Conservation (phyloP, 2,888 invertebrate species). For the Acrocera orbiculus region DNA sequence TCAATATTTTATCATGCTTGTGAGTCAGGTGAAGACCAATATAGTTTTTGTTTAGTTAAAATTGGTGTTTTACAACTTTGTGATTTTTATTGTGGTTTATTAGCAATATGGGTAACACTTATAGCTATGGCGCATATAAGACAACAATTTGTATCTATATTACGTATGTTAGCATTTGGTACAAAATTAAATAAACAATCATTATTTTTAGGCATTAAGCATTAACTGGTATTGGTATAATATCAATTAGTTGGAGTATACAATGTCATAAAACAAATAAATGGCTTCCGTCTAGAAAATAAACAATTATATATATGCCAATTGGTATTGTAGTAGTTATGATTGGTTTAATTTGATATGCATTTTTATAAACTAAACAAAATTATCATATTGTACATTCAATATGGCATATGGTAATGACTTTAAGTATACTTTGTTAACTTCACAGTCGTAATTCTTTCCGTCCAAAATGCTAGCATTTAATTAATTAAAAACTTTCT, state of each 20-base stretch:
- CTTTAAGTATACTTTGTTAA: slow-evolving; percentile 59
- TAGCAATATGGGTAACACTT: slow-evolving; percentile 78
- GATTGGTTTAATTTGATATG: slow-evolving; percentile 61
- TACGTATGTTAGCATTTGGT: slow-evolving; percentile 61
- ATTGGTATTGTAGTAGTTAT: slow-evolving; percentile 51
- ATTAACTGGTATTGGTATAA: slow-evolving; percentile 44
- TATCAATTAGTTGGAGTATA: slow-evolving; percentile 54
- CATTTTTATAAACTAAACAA: slow-evolving; percentile 66
- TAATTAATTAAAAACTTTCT: too few species aligned
- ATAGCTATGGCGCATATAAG: slow-evolving; percentile 66
- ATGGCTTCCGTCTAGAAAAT: slow-evolving; percentile 44
- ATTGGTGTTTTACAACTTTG: slow-evolving; percentile 67
- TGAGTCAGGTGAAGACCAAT: slow-evolving; percentile 60
- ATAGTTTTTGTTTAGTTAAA: slow-evolving; percentile 59
- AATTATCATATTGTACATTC: slow-evolving; percentile 84
- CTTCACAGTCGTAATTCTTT: slow-evolving; percentile 51
- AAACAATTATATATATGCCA: slow-evolving; percentile 44
- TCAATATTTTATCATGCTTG: slow-evolving; percentile 87
- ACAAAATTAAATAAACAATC: slow-evolving; percentile 70
- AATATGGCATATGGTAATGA: slow-evolving; percentile 75
- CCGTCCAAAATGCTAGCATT: slow-evolving; percentile 30
- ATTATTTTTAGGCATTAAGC: slow-evolving; percentile 60
- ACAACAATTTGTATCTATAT: slow-evolving; percentile 38
- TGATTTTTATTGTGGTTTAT: slow-evolving; percentile 72
- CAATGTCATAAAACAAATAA: slow-evolving; percentile 41